Percentiles rank a stretch among this genome's conserved stretches.
These are phyloP conservation scores for Sinosuthora webbiana DNA, from an alignment of 2,113 vertebrate genomes.

Conservation along the genomic window DNA sequence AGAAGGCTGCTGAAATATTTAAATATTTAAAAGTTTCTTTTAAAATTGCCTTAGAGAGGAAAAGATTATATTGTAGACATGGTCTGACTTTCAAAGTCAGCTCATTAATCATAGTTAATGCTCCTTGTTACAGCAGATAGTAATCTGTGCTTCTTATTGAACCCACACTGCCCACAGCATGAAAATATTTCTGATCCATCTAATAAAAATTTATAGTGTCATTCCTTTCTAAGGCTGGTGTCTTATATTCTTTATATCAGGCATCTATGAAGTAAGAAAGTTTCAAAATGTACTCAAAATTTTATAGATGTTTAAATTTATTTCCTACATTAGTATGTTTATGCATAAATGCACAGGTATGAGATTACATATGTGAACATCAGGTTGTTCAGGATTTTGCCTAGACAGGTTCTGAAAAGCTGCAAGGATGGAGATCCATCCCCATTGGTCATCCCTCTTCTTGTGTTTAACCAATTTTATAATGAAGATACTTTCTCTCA, in stretches of 20 bases:
- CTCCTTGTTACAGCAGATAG: conserved; percentile 52
- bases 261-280: not conserved
- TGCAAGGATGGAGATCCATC: not conserved
- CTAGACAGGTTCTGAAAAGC: not conserved
- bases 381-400: not conserved
- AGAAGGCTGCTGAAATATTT: not conserved
- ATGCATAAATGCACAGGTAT: not conserved
- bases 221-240: not conserved
- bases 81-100: conserved; percentile 55
- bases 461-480: not conserved
- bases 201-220: conserved; percentile 46
- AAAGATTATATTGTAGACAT: conserved; percentile 25
- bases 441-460: rapidly evolving
- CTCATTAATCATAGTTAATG: conserved; percentile 67
- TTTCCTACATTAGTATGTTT: not conserved
- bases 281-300: not conserved
- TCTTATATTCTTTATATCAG: not conserved
- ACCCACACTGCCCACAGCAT: conserved; percentile 31
- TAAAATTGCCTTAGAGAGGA: conserved; percentile 31
- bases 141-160: conserved; percentile 36
- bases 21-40: conserved; percentile 44
- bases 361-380: too few species aligned
- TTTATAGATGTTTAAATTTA: not conserved
- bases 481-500: not conserved
- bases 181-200: conserved; percentile 49